phyloP scores from a whole-genome alignment of 2,113 vertebrate species.

The Tachuris rubrigastra region DNA sequence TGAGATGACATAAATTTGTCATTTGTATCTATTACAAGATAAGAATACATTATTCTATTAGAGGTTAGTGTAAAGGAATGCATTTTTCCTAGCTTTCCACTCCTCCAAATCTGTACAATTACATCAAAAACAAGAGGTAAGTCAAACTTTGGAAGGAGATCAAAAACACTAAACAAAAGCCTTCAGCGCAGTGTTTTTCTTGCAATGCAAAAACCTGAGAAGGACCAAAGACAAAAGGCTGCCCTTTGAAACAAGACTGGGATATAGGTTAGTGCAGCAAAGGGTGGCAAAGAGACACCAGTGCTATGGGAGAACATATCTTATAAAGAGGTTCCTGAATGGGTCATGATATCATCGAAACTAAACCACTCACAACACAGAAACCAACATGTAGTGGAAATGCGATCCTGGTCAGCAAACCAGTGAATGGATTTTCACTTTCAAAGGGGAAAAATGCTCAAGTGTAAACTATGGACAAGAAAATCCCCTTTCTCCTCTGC shows the following conservation, averaged over 20 bases:
- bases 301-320: neutral
- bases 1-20: neutral
- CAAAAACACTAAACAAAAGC: neutral
- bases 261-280: neutral
- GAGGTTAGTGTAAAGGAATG: neutral
- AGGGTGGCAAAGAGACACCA: accelerated
- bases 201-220: neutral
- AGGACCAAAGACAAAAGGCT: neutral
- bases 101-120: neutral
- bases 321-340: neutral
- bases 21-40: neutral
- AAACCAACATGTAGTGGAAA: neutral
- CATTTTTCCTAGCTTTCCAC: neutral
- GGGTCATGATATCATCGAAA: neutral
- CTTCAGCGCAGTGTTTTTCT: neutral
- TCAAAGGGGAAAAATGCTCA: neutral
- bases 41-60: neutral
- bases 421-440: neutral
- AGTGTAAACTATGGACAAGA: neutral
- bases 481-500: neutral
- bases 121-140: neutral
- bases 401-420: neutral
- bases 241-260: neutral
- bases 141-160: neutral
- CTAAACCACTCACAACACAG: neutral